Evolutionary conservation across 2,888 invertebrate species (phyloP).

Genomic region (Carterocephalus palaemon): DNA sequence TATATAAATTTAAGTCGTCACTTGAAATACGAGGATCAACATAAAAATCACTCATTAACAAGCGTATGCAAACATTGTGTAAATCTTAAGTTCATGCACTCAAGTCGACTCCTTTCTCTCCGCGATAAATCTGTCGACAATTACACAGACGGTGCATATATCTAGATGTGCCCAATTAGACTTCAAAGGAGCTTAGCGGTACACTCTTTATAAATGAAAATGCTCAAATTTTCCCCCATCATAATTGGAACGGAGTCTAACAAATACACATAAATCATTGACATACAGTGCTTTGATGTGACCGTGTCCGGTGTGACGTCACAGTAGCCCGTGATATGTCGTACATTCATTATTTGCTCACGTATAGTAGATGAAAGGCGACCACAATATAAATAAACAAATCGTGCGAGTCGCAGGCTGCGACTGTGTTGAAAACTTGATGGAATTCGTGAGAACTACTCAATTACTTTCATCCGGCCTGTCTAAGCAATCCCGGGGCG

Average conservation of each 20-base stretch:
- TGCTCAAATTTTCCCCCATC: constrained; percentile 67
- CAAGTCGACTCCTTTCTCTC: constrained; percentile 12
- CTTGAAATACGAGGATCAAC: too few species aligned
- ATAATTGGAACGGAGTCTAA: constrained; percentile 69
- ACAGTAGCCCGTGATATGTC: constrained; percentile 50
- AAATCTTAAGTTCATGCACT: constrained; percentile 18
- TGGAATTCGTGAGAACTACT: constrained; percentile 57
- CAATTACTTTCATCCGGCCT: constrained; percentile 45
- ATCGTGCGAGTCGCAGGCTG: constrained; percentile 58
- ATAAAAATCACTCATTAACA: constrained; percentile 9
- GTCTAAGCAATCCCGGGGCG: constrained; percentile 30
- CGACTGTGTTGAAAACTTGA: constrained; percentile 60
- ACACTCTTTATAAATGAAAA: constrained; percentile 66
- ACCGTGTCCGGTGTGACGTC: constrained; percentile 72
- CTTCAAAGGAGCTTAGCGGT: constrained; percentile 64
- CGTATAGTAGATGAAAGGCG: constrained; percentile 75
- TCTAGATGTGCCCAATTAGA: constrained; percentile 62
- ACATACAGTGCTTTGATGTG: constrained; percentile 66
- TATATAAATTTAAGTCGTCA: too few species aligned
- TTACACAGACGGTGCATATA: constrained; percentile 41
- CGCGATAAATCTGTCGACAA: constrained; percentile 58
- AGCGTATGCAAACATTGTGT: constrained; percentile 17
- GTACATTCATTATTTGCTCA: constrained; percentile 75
- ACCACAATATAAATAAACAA: constrained; percentile 73
- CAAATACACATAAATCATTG: constrained; percentile 73